These are phyloP conservation scores for human DNA, from an alignment of 2,113 vertebrate species.

Conservation along the genomic window DNA sequence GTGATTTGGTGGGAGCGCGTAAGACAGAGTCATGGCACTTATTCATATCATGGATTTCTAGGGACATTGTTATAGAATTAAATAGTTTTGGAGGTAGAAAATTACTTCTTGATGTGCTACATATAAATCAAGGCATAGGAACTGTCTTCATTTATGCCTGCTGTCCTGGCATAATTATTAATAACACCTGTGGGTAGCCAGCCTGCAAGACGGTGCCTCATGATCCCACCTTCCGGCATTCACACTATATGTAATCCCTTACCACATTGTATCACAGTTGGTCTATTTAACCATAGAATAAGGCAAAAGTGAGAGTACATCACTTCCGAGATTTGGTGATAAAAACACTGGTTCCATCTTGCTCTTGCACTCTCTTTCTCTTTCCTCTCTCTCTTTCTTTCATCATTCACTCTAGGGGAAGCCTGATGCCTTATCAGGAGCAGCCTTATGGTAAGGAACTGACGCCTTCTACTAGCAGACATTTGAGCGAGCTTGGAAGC, in stretches of 20 bases:
- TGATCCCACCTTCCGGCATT: background rate
- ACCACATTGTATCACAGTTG: background rate
- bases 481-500: background rate
- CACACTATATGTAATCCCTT: background rate
- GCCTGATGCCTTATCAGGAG: background rate
- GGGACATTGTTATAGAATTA: background rate
- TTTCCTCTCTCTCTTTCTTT: background rate
- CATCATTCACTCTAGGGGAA: background rate
- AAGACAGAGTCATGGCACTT: background rate
- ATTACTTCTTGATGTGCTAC: background rate
- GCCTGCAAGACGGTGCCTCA: background rate
- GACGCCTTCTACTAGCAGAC: background rate
- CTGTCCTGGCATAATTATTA: background rate
- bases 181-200: background rate
- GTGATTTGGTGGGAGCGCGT: background rate
- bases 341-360: background rate
- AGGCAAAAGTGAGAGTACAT: background rate
- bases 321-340: background rate
- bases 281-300: background rate
- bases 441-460: background rate
- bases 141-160: background rate
- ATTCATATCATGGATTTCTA: background rate
- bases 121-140: background rate
- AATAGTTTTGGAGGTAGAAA: conserved; percentile 29
- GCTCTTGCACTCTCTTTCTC: background rate